Evolutionary conservation across 1,140 invertebrate genomes (phyloP), one percentile per base, ranked within the genome.

Genomic region (Parapsyche elsis): DNA sequence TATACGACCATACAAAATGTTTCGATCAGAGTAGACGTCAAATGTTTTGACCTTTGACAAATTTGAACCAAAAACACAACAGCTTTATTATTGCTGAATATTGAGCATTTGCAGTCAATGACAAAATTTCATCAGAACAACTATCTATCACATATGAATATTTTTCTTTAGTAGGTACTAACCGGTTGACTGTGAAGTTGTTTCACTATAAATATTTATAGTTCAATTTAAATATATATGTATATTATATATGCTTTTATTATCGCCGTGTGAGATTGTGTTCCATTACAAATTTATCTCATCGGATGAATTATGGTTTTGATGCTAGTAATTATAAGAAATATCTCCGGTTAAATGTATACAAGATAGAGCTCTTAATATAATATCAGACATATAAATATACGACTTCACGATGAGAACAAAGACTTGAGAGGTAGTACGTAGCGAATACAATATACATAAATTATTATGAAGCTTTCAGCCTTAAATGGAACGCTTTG

Each of bases 301-400:
- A 67, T 67, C 64, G 64, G 24, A 67, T 67, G 64, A 67, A 30
- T 23, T 26, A 67, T 67, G 64, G 64, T 23, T 67, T 67, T 67
- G 64, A 67, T 67, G 64, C 24, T 67, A 67, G 64, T 67, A 67
- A 67, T 67, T 67, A 67, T 67, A 67, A 67, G 64, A 67, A 67
- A 67, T 67, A 67, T 24, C 64, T 67, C 64, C 24, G 64, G 64
- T 38, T 38, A 38, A 4, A 67, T 67, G 12, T 10, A 23, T 67
- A 67, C 64, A 67, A 19, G 64, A 67, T 67, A 67, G 64, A 67
- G 64, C 64, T 67, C 64, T 67, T 67, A 67, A 67, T 67, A 24
- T 67, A 67, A 67, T 67, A 23, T 67, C 64, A 67, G 64, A 26
- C 64, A 14, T 67, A 67, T 67, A 67, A 67, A 67, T 67, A 67